These are phyloP conservation scores for Heterochromis multidens DNA, from an alignment of 2,113 vertebrate species.

Conservation along the genomic window DNA sequence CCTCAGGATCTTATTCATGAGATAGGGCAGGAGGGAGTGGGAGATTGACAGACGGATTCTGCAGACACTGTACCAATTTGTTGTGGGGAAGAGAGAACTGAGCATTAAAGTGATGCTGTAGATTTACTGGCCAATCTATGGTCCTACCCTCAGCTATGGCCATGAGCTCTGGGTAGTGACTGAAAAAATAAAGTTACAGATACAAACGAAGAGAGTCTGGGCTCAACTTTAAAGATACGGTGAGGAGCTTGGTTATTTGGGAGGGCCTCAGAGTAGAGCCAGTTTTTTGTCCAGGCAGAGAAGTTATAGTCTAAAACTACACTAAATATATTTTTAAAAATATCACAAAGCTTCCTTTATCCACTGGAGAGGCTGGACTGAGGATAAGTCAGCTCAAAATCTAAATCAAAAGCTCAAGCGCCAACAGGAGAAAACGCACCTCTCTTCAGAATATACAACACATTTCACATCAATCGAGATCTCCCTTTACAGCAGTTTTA, in stretches of 20 bases:
- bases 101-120: not conserved
- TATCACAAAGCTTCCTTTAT: not conserved
- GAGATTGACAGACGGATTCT: not conserved
- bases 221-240: not conserved
- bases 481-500: no score
- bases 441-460: no score
- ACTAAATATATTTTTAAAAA: not conserved
- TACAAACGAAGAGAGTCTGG: not conserved
- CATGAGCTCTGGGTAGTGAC: not conserved
- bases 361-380: not conserved
- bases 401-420: no score
- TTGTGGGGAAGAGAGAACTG: not conserved
- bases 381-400: no score
- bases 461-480: no score
- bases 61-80: not conserved
- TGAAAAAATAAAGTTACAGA: not conserved
- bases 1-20: not conserved
- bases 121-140: not conserved
- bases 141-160: not conserved
- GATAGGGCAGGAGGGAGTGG: not conserved
- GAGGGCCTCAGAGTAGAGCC: not conserved
- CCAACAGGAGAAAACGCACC: no score
- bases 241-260: not conserved
- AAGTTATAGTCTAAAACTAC: not conserved
- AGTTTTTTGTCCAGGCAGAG: not conserved